Base-by-base conservation (phyloP, 2,113 vertebrate genomes). In the Phalacrocorax carbo region DNA sequence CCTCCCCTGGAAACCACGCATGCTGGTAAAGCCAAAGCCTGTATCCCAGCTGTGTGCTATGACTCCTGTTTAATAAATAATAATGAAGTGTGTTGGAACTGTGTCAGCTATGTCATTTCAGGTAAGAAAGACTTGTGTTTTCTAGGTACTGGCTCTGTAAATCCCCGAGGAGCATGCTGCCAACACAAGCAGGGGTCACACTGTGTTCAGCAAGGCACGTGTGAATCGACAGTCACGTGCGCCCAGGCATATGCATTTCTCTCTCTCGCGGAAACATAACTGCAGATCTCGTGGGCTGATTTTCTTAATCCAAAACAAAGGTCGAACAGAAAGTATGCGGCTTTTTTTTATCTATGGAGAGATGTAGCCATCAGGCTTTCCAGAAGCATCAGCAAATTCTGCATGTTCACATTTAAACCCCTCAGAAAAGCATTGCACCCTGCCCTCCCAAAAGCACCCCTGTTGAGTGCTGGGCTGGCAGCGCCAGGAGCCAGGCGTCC, bases 231-330 rank as follows among this genome's bases (percentile, higher is more conserved):
- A 49, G 66, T 18, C 88, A 85, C 40, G 1, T 64, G 80, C 11
- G 15, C 68, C 60, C 65, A 30, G 36, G 23, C 40, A 3, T n/a
- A 76, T 16, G 69, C 55, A 29, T 49, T 64, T 77, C 64, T 58
- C 21, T 54, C 61, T 52, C 68, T 69, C 13, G 4, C 29, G 82
- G 90, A 94, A 95, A 92, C 64, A 83, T 49, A 51, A 51, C 60
- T 87, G 87, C 69, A 85, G 20, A 30, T 76, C 73, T 61, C 6
- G 1, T 42, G 23, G 61, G 61, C 30, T 79, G 70, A 57, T 76
- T 90, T 94, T 79, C 86, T 90, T 73, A 70, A 84, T 65, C 25
- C 87, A 62, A 82, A 93, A 82, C 93, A 90, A 80, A 95, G 95
- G 84, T 76, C 65, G 66, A 49, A 64, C 60, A 76, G 68, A 89